phyloP scores from a whole-genome alignment of 2,113 vertebrate genomes.

The Menidia beryllina region DNA sequence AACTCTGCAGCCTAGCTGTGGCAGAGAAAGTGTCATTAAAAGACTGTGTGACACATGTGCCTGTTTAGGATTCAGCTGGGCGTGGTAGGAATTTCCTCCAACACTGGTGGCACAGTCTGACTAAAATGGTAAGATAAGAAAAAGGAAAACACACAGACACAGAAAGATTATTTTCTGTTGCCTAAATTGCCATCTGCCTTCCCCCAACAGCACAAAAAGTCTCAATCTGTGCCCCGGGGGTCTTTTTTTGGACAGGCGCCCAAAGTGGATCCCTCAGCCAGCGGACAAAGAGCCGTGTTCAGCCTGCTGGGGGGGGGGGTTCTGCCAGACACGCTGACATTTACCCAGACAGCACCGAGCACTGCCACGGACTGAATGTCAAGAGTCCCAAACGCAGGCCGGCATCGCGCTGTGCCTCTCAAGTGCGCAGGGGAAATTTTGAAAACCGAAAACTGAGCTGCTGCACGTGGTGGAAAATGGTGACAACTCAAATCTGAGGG shows the following conservation, averaged over 20 bases:
- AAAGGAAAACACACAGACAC: constrained; percentile 15
- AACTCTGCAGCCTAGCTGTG: neutral
- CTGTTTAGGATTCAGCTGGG: neutral
- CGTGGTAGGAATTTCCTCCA: neutral
- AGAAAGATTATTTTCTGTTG: constrained; percentile 42
- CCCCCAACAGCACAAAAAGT: constrained; percentile 44
- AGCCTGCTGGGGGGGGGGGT: constrained; percentile 51
- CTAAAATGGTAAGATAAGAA: no score
- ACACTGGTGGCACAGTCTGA: no score
- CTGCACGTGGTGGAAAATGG: no score
- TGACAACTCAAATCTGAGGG: no score
- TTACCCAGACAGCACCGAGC: constrained; percentile 60
- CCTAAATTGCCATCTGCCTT: constrained; percentile 44
- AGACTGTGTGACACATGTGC: constrained; percentile 21
- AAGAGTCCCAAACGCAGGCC: constrained; percentile 26
- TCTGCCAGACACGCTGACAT: constrained; percentile 67
- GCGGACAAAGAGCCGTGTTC: constrained; percentile 70
- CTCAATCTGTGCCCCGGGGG: constrained; percentile 53
- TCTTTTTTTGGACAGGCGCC: constrained; percentile 34
- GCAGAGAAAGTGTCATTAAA: constrained; percentile 13
- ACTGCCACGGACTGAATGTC: constrained; percentile 41
- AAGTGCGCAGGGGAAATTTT: neutral
- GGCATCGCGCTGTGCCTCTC: constrained; percentile 44
- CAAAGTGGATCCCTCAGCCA: constrained; percentile 53
- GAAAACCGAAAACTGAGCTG: neutral